phyloP scores from a whole-genome alignment of 2,888 invertebrate genomes.

The Trachelus tabidus region DNA sequence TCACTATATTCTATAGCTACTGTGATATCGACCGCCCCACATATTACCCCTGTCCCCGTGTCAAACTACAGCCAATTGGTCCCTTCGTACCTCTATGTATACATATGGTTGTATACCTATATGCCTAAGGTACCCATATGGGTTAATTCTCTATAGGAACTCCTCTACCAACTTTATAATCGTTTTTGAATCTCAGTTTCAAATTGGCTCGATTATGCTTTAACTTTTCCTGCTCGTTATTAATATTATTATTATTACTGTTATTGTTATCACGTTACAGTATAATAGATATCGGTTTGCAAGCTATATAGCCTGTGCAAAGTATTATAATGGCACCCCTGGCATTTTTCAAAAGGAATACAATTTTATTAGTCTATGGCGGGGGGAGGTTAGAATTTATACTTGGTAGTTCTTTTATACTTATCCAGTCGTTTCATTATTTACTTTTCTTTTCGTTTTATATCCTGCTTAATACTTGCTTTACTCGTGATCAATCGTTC shows the following conservation, averaged over 20 bases:
- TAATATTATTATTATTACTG: too few species aligned
- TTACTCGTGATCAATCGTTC: neutral
- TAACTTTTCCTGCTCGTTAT: neutral
- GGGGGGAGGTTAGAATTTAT: neutral
- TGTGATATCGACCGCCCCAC: constrained; percentile 53
- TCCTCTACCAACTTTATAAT: constrained; percentile 26
- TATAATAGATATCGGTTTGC: neutral
- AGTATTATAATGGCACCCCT: neutral
- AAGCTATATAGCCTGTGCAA: neutral
- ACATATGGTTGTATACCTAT: constrained; percentile 7
- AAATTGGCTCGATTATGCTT: neutral
- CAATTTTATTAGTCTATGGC: neutral
- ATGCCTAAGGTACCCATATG: constrained; percentile 1
- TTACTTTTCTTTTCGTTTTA: neutral
- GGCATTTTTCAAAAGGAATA: neutral
- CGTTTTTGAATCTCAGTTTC: constrained; percentile 12
- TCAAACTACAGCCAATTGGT: constrained; percentile 45
- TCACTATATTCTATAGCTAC: constrained; percentile 22
- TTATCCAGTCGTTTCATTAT: neutral
- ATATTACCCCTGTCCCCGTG: constrained; percentile 43
- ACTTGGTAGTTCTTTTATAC: neutral
- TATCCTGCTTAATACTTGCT: neutral
- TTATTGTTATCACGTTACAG: neutral
- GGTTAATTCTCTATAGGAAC: neutral
- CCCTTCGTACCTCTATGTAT: constrained; percentile 12